These are phyloP conservation scores for Telenomus remus DNA, from an alignment of 1,140 invertebrate species.

Conservation along the genomic window DNA sequence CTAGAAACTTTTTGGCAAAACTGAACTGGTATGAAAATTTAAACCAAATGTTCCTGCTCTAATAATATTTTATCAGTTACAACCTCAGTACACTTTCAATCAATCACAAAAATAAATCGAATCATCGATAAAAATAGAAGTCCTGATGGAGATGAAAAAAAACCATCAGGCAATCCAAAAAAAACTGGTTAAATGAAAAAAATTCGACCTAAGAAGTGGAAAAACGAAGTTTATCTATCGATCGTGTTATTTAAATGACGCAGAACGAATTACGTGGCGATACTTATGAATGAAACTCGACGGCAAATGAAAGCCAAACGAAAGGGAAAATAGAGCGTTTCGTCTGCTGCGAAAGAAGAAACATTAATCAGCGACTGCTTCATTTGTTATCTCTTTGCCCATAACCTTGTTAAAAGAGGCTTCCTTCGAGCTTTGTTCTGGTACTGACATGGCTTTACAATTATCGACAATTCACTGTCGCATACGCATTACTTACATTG, in stretches of 20 bases:
- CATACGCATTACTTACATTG: conserved; percentile 26
- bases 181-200: no score
- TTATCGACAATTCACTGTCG: conserved; percentile 23
- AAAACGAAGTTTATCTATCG: no score
- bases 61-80: no score
- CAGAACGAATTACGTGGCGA: conserved; percentile 24
- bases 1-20: no score
- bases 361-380: conserved; percentile 31
- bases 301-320: conserved; percentile 8
- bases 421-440: conserved; percentile 39
- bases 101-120: no score
- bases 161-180: no score
- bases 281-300: conserved; percentile 34
- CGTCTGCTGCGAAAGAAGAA: conserved; percentile 30
- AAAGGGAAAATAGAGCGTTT: conserved; percentile 25
- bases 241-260: conserved; percentile 17
- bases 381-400: conserved; percentile 40
- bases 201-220: no score
- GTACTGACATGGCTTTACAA: conserved; percentile 41
- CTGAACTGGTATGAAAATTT: no score
- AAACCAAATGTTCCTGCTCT: no score
- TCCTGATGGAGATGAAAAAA: no score
- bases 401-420: conserved; percentile 41
- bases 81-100: no score
- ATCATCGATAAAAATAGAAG: no score